Percentiles rank a stretch among this genome's conserved stretches.
phyloP scores from a whole-genome alignment of 2,797 vertebrate species.

The Lithobates pipiens region DNA sequence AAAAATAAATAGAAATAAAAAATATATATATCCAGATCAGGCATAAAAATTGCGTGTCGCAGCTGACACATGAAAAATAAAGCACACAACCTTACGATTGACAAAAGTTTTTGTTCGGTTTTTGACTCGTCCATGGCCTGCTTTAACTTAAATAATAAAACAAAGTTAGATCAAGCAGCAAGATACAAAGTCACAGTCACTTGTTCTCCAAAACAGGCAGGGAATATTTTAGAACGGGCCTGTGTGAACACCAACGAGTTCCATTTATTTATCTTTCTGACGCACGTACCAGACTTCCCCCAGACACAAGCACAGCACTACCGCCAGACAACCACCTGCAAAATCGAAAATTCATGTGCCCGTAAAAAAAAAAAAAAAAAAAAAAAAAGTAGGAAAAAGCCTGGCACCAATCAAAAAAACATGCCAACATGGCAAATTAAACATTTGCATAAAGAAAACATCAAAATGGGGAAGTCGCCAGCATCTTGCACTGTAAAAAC shows the following conservation, averaged over 20 bases:
- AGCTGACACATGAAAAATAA: too few relatives aligned
- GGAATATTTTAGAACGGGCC: neutral
- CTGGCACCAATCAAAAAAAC: neutral
- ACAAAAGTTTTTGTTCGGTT: too few relatives aligned
- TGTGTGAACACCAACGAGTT: neutral
- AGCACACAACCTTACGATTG: too few relatives aligned
- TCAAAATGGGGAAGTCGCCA: neutral
- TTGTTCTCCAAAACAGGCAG: too few relatives aligned
- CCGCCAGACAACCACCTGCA: neutral
- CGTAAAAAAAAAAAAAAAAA: too few relatives aligned
- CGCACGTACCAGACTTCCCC: slow-evolving; percentile 5
- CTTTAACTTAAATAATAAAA: too few relatives aligned
- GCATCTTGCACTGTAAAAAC: neutral
- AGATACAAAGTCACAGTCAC: too few relatives aligned
- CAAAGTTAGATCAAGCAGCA: too few relatives aligned
- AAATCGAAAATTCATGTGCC: neutral
- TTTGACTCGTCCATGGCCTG: too few relatives aligned
- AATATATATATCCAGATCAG: too few relatives aligned
- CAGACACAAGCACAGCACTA: neutral
- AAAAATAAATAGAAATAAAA: too few relatives aligned
- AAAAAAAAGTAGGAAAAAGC: neutral
- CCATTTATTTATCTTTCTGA: neutral
- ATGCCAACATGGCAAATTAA: neutral
- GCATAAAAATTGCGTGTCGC: too few relatives aligned
- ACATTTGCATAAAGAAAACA: slow-evolving; percentile 5